Evolutionary conservation across 2,888 invertebrate genomes (phyloP), one percentile per base, ranked within the genome.

Genomic region (Conchocele bisecta): DNA sequence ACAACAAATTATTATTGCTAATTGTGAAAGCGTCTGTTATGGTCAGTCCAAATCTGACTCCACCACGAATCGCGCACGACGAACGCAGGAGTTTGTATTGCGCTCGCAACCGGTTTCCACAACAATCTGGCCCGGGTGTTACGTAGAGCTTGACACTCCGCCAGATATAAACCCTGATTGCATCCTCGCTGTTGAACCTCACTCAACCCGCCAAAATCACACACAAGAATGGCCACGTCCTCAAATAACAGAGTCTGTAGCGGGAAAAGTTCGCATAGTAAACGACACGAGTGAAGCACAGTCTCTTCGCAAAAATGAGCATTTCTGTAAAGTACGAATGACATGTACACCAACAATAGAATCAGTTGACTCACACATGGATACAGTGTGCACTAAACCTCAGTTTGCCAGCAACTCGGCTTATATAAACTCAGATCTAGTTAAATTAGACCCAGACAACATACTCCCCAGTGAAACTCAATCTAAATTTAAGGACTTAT

Each of bases 1-100:
- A 29, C 59, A 57, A 11, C 22, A 57, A 33, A 58, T 78, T 9
- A 53, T 64, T 15, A 37, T 69, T 17, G 33, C 44, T n/a, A 60
- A 74, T 6, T 17, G 33, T 7, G 22, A 35, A n/a, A 4, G 24
- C 1, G 39, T 59, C 11, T 22, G 59, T 2, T 64, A 63, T 46
- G 41, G 41, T 9, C 22, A 13, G 15, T 20, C 15, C 39, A 24
- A 31, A 9, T 22, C 9, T 9, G 15, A 22, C 3, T 13, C 33
- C 20, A 15, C 41, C 9, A 6, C 15, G 11, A 20, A 42, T 22
- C 33, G 2, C 31, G 26, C 54, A 17, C 63, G 54, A 20, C 64
- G 51, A 2, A 37, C 69, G 13, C 59, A 60, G n/a, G 59, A 59
- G 11, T 50, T 51, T 22, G 42, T 66, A 20, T 20, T 58, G 11